Evolutionary conservation across 1,140 invertebrate genomes (phyloP).

Genomic region (Drosophila melanica): DNA sequence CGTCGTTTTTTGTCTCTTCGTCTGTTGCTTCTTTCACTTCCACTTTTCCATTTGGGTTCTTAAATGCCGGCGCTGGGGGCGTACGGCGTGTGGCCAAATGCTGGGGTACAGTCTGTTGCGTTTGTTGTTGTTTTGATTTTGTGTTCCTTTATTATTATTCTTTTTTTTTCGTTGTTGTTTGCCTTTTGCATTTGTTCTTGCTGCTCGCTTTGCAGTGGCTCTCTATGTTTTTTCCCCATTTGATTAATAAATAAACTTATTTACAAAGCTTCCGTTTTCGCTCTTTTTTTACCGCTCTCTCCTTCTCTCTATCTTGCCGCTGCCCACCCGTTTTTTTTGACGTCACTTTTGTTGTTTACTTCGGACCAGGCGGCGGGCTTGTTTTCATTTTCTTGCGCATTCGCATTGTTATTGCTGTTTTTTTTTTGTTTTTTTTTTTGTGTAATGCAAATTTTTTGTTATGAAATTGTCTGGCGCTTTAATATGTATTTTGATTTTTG

Average conservation of each 20-base stretch:
- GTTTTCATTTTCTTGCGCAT: conserved; percentile 70
- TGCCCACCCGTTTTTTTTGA: conserved; percentile 63
- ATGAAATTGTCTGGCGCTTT: conserved; percentile 78
- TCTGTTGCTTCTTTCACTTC: conserved; percentile 79
- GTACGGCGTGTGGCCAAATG: conserved; percentile 25
- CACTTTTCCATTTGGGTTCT: conserved; percentile 64
- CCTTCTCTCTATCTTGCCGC: conserved; percentile 5
- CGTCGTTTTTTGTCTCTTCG: conserved; percentile 22
- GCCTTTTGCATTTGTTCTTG: conserved; percentile 37
- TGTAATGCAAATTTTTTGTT: conserved; percentile 76
- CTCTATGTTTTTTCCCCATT: conserved; percentile 47
- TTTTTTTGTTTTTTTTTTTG: conserved; percentile 49
- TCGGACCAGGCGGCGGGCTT: conserved; percentile 48
- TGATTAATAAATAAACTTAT: conserved; percentile 78
- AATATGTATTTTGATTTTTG: conserved; percentile 65
- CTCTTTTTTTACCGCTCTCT: conserved; percentile 12
- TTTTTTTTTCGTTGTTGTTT: conserved; percentile 30
- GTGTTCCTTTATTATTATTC: conserved; percentile 40
- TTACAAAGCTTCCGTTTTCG: conserved; percentile 65
- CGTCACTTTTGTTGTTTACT: conserved; percentile 82
- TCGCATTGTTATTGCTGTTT: conserved; percentile 44
- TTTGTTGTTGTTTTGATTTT: conserved; percentile 64
- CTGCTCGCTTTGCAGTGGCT: conserved; percentile 20
- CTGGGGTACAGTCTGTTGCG: conserved; percentile 69
- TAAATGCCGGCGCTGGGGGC: conserved; percentile 27